Evolutionary conservation across 2,797 vertebrate species (phyloP).

Genomic region (Fringilla coelebs): DNA sequence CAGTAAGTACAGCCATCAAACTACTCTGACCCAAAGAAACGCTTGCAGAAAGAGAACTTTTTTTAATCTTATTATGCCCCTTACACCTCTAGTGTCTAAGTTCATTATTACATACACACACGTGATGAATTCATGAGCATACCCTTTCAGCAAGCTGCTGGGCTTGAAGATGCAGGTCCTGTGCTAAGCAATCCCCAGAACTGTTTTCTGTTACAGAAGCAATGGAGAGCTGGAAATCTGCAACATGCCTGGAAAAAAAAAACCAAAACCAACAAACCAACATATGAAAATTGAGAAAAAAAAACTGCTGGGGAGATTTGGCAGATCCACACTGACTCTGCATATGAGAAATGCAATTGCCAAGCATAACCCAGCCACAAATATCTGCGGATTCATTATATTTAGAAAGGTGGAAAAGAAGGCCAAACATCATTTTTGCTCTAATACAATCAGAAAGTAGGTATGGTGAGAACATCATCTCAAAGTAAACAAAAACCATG

Average conservation of each 20-base stretch:
- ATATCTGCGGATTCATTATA: neutral
- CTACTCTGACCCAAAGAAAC: neutral
- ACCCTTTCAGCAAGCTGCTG: slow-evolving; percentile 83
- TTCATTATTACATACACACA: neutral
- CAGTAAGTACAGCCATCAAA: neutral
- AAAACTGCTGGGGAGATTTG: neutral
- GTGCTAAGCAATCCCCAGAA: slow-evolving; percentile 36
- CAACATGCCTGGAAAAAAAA: slow-evolving; percentile 66
- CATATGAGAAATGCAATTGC: neutral
- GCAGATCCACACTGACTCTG: neutral
- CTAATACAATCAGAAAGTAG: neutral
- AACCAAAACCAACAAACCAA: neutral
- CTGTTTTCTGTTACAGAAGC: slow-evolving; percentile 67
- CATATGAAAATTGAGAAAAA: neutral
- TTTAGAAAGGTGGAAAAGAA: neutral
- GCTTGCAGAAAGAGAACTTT: neutral
- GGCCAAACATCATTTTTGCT: neutral
- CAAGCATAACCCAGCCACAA: neutral
- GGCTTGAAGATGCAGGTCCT: slow-evolving; percentile 78
- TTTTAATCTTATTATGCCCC: neutral
- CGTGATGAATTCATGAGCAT: neutral
- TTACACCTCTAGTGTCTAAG: neutral
- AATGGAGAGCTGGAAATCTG: slow-evolving; percentile 85
- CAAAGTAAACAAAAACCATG: neutral
- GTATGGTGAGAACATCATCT: neutral